A percentile compares a stretch with the other conserved stretches of the same genome.
Conservation (phyloP, 2,797 vertebrate species). For the Paratrypauchen microcephalus region DNA sequence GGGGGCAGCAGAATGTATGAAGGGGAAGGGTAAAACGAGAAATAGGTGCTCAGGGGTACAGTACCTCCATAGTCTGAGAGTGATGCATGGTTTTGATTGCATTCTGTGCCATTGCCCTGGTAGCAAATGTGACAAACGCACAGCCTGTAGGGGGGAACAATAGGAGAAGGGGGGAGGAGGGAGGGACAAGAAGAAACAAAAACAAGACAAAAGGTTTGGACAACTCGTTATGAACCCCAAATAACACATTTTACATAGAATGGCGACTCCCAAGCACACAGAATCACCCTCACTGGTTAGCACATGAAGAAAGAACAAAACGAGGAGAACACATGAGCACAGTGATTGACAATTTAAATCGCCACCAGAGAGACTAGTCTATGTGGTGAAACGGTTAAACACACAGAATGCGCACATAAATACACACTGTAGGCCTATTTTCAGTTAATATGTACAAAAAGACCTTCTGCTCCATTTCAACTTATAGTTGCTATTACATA, state of each 20-base stretch:
- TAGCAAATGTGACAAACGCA: slow-evolving; percentile 99
- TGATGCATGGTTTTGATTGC: slow-evolving; percentile 99
- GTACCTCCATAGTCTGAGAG: slow-evolving; percentile 99
- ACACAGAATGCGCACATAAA: slow-evolving; percentile 58
- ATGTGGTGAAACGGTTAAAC: slow-evolving; percentile 55
- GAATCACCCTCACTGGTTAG: slow-evolving; percentile 77
- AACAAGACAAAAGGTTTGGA: slow-evolving; percentile 99
- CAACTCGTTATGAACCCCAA: slow-evolving; percentile 95
- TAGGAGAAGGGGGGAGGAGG: slow-evolving; percentile 78
- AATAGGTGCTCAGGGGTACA: slow-evolving; percentile 94
- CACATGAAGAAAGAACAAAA: slow-evolving; percentile 76
- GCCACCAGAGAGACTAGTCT: slow-evolving; percentile 58
- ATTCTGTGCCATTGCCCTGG: slow-evolving; percentile 99
- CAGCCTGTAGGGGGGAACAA: slow-evolving; percentile 98
- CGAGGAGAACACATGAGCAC: slow-evolving; percentile 74
- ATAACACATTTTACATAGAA: slow-evolving; percentile 90
- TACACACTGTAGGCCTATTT: slow-evolving; percentile 48
- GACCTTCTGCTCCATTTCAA: slow-evolving; percentile 18
- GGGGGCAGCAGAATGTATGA: slow-evolving; percentile 72
- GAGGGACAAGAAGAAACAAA: slow-evolving; percentile 89
- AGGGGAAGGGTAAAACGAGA: slow-evolving; percentile 48
- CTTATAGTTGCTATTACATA: slow-evolving; percentile 4
- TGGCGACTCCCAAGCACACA: slow-evolving; percentile 79
- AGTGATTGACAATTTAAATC: slow-evolving; percentile 64
- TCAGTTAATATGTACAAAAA: slow-evolving; percentile 19